Percentiles rank a stretch among this genome's conserved stretches.
Evolutionary conservation across 1,140 invertebrate species (phyloP).

Genomic region (Hormaphis cornu): DNA sequence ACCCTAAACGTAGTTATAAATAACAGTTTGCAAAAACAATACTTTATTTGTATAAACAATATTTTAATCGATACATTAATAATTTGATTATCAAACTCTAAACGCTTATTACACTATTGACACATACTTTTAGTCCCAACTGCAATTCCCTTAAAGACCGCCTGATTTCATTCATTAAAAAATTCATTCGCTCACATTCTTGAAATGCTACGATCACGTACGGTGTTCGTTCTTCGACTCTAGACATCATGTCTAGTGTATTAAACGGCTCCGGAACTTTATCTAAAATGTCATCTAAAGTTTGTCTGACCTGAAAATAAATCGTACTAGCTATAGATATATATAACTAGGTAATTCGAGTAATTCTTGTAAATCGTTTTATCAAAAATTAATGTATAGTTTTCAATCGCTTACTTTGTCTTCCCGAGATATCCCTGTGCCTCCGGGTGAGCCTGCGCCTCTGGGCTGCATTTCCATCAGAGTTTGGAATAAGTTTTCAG

Average conservation of each 20-base stretch:
- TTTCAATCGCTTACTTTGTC: conserved; percentile 55
- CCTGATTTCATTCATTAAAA: conserved; percentile 67
- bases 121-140: conserved; percentile 68
- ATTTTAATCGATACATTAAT: too few species aligned
- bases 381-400: too few species aligned
- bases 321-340: background rate
- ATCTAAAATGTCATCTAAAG: conserved; percentile 80
- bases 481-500: conserved; percentile 77
- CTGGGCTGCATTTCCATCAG: conserved; percentile 87
- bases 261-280: conserved; percentile 84
- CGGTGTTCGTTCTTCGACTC: conserved; percentile 81
- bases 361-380: too few species aligned
- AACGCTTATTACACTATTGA: background rate
- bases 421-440: conserved; percentile 60
- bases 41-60: background rate
- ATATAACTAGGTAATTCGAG: too few species aligned
- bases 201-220: conserved; percentile 88
- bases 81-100: too few species aligned
- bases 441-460: conserved; percentile 57
- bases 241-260: conserved; percentile 72
- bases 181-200: conserved; percentile 93
- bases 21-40: conserved; percentile 34
- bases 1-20: too few species aligned
- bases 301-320: conserved; percentile 54
- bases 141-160: conserved; percentile 76